These are phyloP conservation scores for Frieseomelitta varia DNA, from an alignment of 1,140 invertebrate genomes.

Conservation along the genomic window DNA sequence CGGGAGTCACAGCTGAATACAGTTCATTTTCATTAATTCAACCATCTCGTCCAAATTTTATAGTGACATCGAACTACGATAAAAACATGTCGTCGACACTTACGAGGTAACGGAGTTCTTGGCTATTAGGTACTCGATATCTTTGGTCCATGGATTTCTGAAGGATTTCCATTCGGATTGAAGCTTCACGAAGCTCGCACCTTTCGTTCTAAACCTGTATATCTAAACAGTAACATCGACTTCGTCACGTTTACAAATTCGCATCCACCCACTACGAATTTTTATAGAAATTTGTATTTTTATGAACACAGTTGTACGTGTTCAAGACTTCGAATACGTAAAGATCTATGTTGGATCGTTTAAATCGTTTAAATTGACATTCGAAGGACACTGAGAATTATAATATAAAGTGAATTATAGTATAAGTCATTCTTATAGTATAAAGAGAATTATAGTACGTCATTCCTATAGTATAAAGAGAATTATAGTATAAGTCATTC, in stretches of 20 bases:
- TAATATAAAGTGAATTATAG: too few species aligned
- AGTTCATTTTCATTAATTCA: slow-evolving; percentile 5
- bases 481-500: too few species aligned
- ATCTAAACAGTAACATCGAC: slow-evolving; percentile 75
- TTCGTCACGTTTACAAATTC: neutral
- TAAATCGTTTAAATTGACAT: too few species aligned
- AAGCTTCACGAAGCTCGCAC: slow-evolving; percentile 87
- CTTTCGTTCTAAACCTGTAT: slow-evolving; percentile 91
- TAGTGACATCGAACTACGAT: neutral
- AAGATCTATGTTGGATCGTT: too few species aligned
- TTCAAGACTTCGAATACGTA: too few species aligned
- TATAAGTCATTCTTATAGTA: too few species aligned
- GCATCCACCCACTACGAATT: neutral
- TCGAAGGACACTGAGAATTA: too few species aligned
- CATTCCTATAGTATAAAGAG: too few species aligned
- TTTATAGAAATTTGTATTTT: too few species aligned
- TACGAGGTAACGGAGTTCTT: slow-evolving; percentile 90
- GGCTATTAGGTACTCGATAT: slow-evolving; percentile 93
- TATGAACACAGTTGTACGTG: too few species aligned
- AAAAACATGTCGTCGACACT: slow-evolving; percentile 59
- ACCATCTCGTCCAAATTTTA: neutral
- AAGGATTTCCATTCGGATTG: slow-evolving; percentile 94
- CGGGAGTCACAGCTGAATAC: slow-evolving; percentile 80
- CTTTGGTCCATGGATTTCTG: slow-evolving; percentile 95
- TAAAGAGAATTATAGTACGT: too few species aligned